These are phyloP conservation scores for Tringa solitaria DNA, from an alignment of 2,113 vertebrate genomes.

Conservation along the genomic window DNA sequence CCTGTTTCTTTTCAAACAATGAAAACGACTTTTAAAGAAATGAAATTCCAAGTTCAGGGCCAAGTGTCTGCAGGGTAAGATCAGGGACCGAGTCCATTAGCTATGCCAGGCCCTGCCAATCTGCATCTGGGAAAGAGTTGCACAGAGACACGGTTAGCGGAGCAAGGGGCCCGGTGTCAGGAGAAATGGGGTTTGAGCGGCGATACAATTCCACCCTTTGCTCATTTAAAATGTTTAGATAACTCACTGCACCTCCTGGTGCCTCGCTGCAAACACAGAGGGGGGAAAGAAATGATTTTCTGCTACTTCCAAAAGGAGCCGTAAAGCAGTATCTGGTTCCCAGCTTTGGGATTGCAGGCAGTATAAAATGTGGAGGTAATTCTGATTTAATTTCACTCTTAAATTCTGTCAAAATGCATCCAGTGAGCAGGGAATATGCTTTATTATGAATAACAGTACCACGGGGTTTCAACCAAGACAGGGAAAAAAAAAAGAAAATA, in stretches of 20 bases:
- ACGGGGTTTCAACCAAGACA: background rate
- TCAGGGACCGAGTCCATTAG: background rate
- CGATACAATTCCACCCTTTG: background rate
- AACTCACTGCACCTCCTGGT: background rate
- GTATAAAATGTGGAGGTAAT: conserved; percentile 10
- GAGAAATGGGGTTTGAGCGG: background rate
- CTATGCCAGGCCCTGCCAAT: background rate
- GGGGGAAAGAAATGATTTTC: background rate
- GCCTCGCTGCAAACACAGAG: background rate
- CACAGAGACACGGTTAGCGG: background rate
- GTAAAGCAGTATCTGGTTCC: background rate
- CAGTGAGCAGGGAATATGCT: conserved; percentile 3
- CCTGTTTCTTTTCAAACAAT: background rate
- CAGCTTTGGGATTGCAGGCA: background rate
- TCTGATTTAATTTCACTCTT: conserved; percentile 35
- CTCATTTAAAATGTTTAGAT: background rate
- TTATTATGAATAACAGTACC: conserved; percentile 19
- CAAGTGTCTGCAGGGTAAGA: background rate
- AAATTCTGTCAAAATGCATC: conserved; percentile 10
- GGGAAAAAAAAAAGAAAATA: background rate
- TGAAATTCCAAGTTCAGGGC: background rate
- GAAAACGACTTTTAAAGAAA: background rate
- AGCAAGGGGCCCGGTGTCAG: background rate
- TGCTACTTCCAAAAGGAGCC: background rate
- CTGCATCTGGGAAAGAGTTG: background rate